phyloP scores from a whole-genome alignment of 2,113 vertebrate species.

The Spea bombifrons region DNA sequence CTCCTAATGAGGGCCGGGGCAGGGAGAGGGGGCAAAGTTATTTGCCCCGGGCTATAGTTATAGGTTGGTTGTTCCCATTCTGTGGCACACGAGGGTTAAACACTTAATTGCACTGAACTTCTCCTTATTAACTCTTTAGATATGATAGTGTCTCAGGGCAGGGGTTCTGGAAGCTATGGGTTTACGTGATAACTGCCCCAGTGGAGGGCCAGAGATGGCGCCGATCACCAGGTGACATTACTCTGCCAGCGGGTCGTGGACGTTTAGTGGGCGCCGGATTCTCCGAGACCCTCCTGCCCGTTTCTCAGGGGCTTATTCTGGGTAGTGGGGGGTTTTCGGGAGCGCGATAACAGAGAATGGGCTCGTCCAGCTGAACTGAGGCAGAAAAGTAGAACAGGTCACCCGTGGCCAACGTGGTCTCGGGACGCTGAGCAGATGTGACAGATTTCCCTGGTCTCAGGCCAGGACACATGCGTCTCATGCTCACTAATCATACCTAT shows the following conservation, averaged over 20 bases:
- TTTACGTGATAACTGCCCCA: too few species aligned
- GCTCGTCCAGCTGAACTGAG: neutral
- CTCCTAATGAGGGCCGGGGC: slow-evolving; percentile 53
- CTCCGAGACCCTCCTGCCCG: too few species aligned
- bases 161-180: too few species aligned
- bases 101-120: neutral
- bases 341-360: neutral
- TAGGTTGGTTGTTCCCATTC: too few species aligned
- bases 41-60: too few species aligned
- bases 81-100: neutral
- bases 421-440: neutral
- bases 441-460: neutral
- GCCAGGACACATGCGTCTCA: neutral
- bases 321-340: neutral
- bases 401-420: neutral
- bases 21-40: slow-evolving; percentile 23
- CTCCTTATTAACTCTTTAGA: neutral
- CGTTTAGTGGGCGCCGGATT: too few species aligned
- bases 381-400: neutral
- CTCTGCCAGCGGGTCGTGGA: too few species aligned
- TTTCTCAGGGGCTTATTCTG: neutral
- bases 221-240: too few species aligned
- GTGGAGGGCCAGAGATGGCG: too few species aligned
- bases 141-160: too few species aligned
- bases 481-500: neutral